Evolutionary conservation across 2,888 invertebrate genomes (phyloP), one percentile per base, ranked within the genome.

Genomic region (Herminia tarsipennalis): DNA sequence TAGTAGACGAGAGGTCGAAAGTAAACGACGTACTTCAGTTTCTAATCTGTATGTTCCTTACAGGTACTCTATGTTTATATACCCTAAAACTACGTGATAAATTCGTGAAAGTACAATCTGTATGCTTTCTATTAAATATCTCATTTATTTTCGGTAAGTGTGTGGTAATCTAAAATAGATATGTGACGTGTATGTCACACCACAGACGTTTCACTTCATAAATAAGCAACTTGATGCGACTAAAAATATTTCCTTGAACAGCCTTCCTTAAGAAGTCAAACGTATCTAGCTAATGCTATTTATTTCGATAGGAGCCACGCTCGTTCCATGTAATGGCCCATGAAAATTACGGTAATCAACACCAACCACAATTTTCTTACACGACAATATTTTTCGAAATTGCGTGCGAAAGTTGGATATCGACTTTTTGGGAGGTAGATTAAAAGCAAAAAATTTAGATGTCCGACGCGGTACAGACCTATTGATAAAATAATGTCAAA

Each of bases 261-360:
- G 4, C 0, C 2, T 9, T 3, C 25, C 12, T 36, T 39, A 33
- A 17, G 16, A 46, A 43, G 45, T 44, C n/a, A n/a, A n/a, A n/a
- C n/a, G 21, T 49, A 50, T 52, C 56, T 45, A 35, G 22, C 60
- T 66, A 68, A 68, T 66, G 69, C 46, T 55, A 56, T 64, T 59
- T 70, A 64, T 62, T 59, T 56, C 38, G 43, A 60, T 58, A 43
- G 53, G 21, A 56, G 49, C 44, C 38, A 12, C 36, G 57, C 61
- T 63, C 56, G 49, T 58, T 66, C 41, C 39, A 29, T 51, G 47
- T 68, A 75, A 75, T 73, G 62, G 39, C 56, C 52, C 45, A 59
- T 51, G 65, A 61, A 70, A 75, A 72, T 73, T 56, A 70, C 66
- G 13, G 58, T 59, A 66, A 74, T 74, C 70, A 73, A 55, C 56